Conservation (phyloP, 53 echinoderm and acorn worm species). For the Crossaster papposus region DNA sequence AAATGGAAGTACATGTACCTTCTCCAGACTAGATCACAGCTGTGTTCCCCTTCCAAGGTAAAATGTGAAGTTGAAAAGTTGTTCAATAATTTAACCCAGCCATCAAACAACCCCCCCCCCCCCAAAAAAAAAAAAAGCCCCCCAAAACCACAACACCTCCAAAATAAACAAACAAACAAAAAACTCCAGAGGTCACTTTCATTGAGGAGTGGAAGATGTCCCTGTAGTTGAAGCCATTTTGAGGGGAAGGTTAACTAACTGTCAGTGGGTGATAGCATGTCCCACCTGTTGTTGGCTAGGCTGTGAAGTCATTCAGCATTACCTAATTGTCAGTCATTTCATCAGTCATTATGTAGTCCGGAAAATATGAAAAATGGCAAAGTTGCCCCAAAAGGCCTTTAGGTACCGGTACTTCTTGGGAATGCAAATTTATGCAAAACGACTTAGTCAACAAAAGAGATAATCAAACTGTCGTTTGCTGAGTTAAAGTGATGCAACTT, state of each 20-base stretch:
- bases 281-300: slow-evolving; percentile 11
- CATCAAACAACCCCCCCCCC: too few species aligned
- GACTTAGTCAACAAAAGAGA: too few species aligned
- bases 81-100: slow-evolving; percentile 25
- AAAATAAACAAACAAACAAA: too few species aligned
- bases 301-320: not conserved
- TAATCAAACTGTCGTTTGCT: too few species aligned
- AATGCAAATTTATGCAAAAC: too few species aligned
- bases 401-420: too few species aligned
- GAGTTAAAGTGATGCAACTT: too few species aligned
- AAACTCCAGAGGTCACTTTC: slow-evolving; percentile 33
- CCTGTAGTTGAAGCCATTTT: slow-evolving; percentile 3
- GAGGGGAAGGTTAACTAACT: slow-evolving; percentile 45
- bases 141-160: too few species aligned
- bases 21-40: not conserved
- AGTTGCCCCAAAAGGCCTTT: too few species aligned
- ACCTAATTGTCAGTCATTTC: not conserved
- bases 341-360: not conserved
- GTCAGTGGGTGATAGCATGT: slow-evolving; percentile 5
- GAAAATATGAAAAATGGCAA: too few species aligned
- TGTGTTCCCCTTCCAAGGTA: slow-evolving; percentile 35
- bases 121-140: too few species aligned
- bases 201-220: slow-evolving; percentile 11
- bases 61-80: slow-evolving; percentile 14
- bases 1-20: not conserved